Base-by-base conservation (phyloP, 2,888 invertebrate genomes). In the Crossocerus cetratus region DNA sequence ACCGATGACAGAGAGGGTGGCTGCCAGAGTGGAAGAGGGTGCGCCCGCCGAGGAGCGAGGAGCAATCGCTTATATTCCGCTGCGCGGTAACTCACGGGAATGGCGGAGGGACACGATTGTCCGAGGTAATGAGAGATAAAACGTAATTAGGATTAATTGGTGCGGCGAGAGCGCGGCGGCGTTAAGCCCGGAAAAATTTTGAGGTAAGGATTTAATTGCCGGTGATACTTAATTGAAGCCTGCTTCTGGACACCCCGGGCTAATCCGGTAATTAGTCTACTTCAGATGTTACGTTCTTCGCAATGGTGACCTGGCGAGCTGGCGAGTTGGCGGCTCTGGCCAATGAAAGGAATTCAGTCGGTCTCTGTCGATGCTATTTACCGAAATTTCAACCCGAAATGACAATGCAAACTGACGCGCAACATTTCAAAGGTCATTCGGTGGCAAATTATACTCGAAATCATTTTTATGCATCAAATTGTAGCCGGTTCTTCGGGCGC, bases 31-130 rank as follows among this genome's bases (percentile, higher is more conserved):
- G 42, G 56, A 44, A 20, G 62, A 65, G 67, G 61, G 53, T 56
- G 76, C 56, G 64, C n/a, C n/a, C n/a, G n/a, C n/a, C n/a, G n/a
- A n/a, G n/a, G 49, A 49, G 14, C 49, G 49, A 49, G 49, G 61
- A 70, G 70, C 45, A 77, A 81, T 81, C 76, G 58, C 69, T 74
- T 71, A 77, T 73, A 81, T 62, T 62, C 67, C 56, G 67, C 74
- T 69, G 66, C 59, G n/a, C 8, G 22, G 42, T 74, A 72, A 72
- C 65, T 83, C 65, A 16, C 16, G 66, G 61, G 11, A 49, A 18
- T 43, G 49, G 57, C 71, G 55, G 55, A 20, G 58, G 65, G 63
- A 63, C 61, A 58, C 63, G 65, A 75, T 43, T 55, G 42, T 13
- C 44, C 22, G 21, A 8, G 20, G 8, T 11, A 21, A 2, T 23